These are phyloP conservation scores for Ennomos erosarius DNA, from an alignment of 2,888 invertebrate species.

Conservation along the genomic window DNA sequence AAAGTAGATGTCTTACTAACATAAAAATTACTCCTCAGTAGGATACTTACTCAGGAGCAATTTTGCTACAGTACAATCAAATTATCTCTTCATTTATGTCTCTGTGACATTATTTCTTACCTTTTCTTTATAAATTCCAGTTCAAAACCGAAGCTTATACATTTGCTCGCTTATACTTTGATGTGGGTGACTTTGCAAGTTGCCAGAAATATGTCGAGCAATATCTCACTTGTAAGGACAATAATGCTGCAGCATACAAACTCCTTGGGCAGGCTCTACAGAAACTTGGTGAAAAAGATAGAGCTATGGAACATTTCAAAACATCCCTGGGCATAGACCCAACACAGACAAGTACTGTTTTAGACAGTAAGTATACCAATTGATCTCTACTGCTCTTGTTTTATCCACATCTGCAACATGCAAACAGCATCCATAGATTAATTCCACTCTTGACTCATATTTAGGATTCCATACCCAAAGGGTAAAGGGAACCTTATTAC, in stretches of 20 bases:
- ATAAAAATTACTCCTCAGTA: too few relatives aligned
- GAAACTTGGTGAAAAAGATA: conserved; percentile 89
- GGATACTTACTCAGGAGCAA: too few relatives aligned
- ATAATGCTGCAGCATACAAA: conserved; percentile 92
- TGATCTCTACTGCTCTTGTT: too few relatives aligned
- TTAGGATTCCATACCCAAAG: too few relatives aligned
- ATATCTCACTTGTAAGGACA: conserved; percentile 90
- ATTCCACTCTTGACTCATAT: too few relatives aligned
- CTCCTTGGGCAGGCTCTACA: conserved; percentile 92
- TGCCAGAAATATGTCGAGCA: conserved; percentile 92
- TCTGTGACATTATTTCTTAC: conserved; percentile 45
- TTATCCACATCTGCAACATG: too few relatives aligned
- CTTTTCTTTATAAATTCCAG: conserved; percentile 62
- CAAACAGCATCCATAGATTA: too few relatives aligned
- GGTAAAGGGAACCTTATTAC: too few relatives aligned
- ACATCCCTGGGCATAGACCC: conserved; percentile 91
- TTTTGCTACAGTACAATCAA: too few relatives aligned
- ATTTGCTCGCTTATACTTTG: conserved; percentile 93
- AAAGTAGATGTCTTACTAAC: conserved; percentile 41
- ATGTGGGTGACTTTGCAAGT: conserved; percentile 92
- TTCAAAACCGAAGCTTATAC: conserved; percentile 89
- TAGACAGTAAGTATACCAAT: conserved; percentile 88
- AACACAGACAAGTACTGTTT: conserved; percentile 91
- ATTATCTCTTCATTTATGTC: too few relatives aligned
- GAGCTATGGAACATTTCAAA: conserved; percentile 93